These are phyloP conservation scores for Dinoponera quadriceps DNA, from an alignment of 1,140 invertebrate genomes.

Conservation along the genomic window DNA sequence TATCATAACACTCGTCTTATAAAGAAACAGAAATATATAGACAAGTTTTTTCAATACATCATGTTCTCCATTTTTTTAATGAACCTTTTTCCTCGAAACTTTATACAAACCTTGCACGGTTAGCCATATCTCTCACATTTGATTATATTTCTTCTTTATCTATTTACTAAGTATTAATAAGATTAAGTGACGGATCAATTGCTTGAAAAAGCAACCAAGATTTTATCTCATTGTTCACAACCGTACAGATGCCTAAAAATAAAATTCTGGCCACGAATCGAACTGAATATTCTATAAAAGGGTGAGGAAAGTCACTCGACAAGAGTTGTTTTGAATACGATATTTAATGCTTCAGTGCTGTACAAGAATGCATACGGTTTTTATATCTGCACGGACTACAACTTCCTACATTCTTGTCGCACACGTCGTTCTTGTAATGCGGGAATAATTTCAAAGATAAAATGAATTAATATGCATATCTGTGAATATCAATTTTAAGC, in stretches of 20 bases:
- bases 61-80: not conserved
- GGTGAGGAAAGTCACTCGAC: not conserved
- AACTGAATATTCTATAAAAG: not conserved
- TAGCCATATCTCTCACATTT: not conserved
- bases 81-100: not conserved
- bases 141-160: not conserved
- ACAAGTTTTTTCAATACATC: not conserved
- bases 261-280: not conserved
- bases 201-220: not conserved
- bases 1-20: not conserved
- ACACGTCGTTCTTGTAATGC: not conserved
- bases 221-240: not conserved
- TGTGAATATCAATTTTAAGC: not conserved
- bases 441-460: not conserved
- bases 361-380: not conserved
- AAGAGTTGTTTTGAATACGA: not conserved
- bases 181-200: not conserved
- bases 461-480: not conserved
- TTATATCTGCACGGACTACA: conserved; percentile 15
- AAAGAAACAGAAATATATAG: not conserved
- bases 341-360: conserved; percentile 19
- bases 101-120: not conserved
- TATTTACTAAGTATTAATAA: not conserved
- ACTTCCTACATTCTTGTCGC: conserved; percentile 37
- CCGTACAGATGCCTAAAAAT: not conserved